Base-by-base conservation (phyloP, 2,888 invertebrate species). In the Epinotia brunnichana region DNA sequence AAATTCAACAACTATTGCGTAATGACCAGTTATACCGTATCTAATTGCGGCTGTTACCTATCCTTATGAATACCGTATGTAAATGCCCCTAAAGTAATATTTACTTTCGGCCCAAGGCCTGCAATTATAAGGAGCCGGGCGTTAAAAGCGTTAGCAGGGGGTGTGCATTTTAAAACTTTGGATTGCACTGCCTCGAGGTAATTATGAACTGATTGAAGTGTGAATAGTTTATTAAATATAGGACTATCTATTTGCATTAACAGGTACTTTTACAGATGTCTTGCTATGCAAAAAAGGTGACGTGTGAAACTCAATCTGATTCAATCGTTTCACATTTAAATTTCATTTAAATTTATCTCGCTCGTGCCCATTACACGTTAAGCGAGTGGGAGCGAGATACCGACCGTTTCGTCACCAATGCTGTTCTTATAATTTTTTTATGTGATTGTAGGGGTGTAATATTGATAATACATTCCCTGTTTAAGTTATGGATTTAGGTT, bases 61-160 rank as follows among this genome's bases (percentile, higher is more conserved):
- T 61, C 61, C 62, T 63, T 57, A 69, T 69, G 57, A 73, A 68
- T 69, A 73, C 10, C 57, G 13, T 39, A 73, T 73, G 17, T 35
- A 57, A 69, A 56, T 63, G 54, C 39, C 21, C 17, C 57, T 41
- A 59, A 56, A 73, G 62, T 63, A 63, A 57, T 73, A 69, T 73
- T 69, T 73, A 69, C 73, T 59, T 39, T 19, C 17, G 17, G 24
- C 48, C 35, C 35, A 17, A 69, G 63, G 41, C 21, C 73, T 0
- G 53, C 10, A 62, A 73, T 73, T 73, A 73, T 59, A 51, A 29
- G 61, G 15, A 68, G 51, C 9, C 29, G 48, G 61, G 64, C 61
- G 67, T n/a, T 21, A 62, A 56, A 62, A 62, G 73, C 29, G 69
- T 63, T 63, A 73, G 48, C 51, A 63, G 4, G 48, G 53, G 73